Evolutionary conservation across 2,888 invertebrate species (phyloP).

Genomic region (Perizoma affinitatum): DNA sequence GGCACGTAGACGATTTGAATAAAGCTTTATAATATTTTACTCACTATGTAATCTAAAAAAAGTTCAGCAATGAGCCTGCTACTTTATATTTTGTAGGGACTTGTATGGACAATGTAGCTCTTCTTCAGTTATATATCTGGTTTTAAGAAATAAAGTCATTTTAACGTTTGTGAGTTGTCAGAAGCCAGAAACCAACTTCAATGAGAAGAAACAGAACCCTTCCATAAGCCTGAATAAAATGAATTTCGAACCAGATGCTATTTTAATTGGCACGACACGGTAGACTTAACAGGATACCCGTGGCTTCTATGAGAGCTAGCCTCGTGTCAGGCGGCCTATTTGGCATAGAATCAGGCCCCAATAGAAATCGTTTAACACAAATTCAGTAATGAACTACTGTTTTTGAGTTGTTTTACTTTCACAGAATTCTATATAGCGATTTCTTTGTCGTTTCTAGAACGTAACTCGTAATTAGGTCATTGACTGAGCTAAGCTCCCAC

Average conservation of each 20-base stretch:
- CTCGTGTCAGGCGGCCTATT: background rate
- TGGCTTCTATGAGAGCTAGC: background rate
- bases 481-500: constrained; percentile 35
- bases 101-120: too few relatives aligned
- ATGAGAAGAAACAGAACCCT: too few relatives aligned
- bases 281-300: background rate
- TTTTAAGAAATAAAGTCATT: too few relatives aligned
- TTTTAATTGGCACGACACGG: too few relatives aligned
- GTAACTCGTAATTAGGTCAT: constrained; percentile 33
- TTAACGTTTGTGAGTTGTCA: too few relatives aligned
- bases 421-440: constrained; percentile 23
- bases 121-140: too few relatives aligned
- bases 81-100: too few relatives aligned
- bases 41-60: constrained; percentile 20
- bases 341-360: constrained; percentile 10
- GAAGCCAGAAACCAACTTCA: too few relatives aligned
- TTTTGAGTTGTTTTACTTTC: too few relatives aligned
- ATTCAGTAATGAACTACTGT: constrained; percentile 10
- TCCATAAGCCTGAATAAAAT: too few relatives aligned
- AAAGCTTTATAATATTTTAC: constrained; percentile 22
- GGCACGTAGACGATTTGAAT: constrained; percentile 21
- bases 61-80: constrained; percentile 2
- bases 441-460: constrained; percentile 26
- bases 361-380: constrained; percentile 21
- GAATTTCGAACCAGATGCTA: too few relatives aligned